Evolutionary conservation across 2,113 vertebrate species (phyloP), one percentile per base, ranked within the genome.

Genomic region (Sterna hirundo): DNA sequence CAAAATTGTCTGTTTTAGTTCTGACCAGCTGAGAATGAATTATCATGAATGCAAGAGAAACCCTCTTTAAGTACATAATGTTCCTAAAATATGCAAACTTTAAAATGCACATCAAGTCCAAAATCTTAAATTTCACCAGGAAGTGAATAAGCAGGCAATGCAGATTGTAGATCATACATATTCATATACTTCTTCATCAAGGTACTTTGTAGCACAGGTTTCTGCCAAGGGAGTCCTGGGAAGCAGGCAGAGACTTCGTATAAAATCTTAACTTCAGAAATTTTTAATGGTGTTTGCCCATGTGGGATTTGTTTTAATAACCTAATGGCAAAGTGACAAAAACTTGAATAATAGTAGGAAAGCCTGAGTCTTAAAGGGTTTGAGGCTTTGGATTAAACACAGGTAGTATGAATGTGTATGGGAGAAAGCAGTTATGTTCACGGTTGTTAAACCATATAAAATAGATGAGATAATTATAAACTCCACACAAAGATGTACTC

Each of bases 391-490:
- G 77, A 52, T 92, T 93, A 92, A 95, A 95, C 72, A 89, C 8
- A 25, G 76, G 15, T 93, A 83, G 20, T 72, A 65, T 68, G 86
- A 96, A 88, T 90, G 74, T 69, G 58, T 80, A 90, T 26, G 38
- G 83, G 40, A 92, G 68, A 94, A 89, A 72, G 81, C 57, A 85
- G 83, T 92, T 94, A 82, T 79, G 74, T 92, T 96, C 88, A 75
- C 40, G 44, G 22, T 84, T 94, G 80, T 94, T 90, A 95, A 94
- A 91, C 64, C 30, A 0, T 87, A 52, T 86, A 62, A 94, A 93
- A 92, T 71, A 93, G 83, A 68, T 75, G 76, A 88, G 94, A 88
- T 87, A 93, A 96, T 96, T 95, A 94, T 76, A 83, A 97, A 94
- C 86, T 93, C 75, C 36, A 52, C 69, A 91, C 69, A 92, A 86